These are phyloP conservation scores for Tethya wilhelma DNA, from an alignment of 37 sponge, comb jelly and placozoan genomes.

Conservation along the genomic window DNA sequence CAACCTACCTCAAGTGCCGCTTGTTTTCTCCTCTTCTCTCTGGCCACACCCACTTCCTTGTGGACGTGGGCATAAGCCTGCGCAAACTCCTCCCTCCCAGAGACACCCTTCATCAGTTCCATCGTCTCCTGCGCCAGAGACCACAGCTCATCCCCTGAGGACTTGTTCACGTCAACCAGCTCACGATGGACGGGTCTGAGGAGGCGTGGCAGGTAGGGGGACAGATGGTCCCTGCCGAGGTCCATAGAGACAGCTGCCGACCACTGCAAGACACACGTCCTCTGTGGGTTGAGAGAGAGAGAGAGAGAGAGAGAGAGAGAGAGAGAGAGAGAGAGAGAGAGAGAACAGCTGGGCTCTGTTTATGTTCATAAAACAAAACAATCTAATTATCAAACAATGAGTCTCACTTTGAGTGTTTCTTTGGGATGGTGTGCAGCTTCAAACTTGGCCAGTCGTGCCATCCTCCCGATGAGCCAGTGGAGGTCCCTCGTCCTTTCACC, in stretches of 20 bases:
- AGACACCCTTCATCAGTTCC: conserved; percentile 60
- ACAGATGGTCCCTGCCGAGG: conserved; percentile 43
- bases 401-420: conserved; percentile 69
- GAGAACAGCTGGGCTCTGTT: no score
- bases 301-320: conserved; percentile 8
- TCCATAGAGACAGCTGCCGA: conserved; percentile 75
- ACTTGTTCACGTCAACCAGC: conserved; percentile 35
- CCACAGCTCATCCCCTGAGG: conserved; percentile 56
- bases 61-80: conserved; percentile 62
- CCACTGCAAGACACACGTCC: conserved; percentile 85
- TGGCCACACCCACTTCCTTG: conserved; percentile 17
- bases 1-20: conserved; percentile 68
- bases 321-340: conserved; percentile 5
- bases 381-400: background rate
- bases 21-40: conserved; percentile 68
- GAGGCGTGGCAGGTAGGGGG: conserved; percentile 44
- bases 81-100: conserved; percentile 74
- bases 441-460: conserved; percentile 61
- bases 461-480: conserved; percentile 40
- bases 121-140: conserved; percentile 69
- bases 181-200: conserved; percentile 73
- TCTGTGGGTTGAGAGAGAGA: conserved; percentile 28
- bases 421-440: conserved; percentile 85
- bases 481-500: conserved; percentile 5
- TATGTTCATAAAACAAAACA: no score